Evolutionary conservation across 2,888 invertebrate species (phyloP).

Genomic region (Euplexia lucipara): DNA sequence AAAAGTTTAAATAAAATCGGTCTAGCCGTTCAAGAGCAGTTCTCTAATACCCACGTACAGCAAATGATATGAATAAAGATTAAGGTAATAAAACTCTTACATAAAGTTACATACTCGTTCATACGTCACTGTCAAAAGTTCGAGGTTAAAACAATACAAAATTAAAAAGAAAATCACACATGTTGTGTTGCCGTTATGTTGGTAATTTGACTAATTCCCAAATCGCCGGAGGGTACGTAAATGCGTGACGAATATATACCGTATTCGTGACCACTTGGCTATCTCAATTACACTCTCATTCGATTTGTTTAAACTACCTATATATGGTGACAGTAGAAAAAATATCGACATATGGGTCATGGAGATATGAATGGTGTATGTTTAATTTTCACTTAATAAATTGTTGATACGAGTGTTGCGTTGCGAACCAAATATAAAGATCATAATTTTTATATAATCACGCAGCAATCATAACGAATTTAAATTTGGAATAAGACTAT

Average conservation of each 20-base stretch:
- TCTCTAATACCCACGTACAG: no score
- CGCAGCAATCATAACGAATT: not conserved
- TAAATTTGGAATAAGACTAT: slow-evolving; percentile 11
- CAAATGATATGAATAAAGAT: no score
- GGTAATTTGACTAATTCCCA: slow-evolving; percentile 75
- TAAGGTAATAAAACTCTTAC: slow-evolving; percentile 37
- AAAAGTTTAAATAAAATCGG: no score
- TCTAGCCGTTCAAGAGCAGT: no score
- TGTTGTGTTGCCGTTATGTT: slow-evolving; percentile 74
- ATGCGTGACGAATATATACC: slow-evolving; percentile 68
- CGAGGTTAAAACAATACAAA: slow-evolving; percentile 52
- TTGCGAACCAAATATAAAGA: not conserved
- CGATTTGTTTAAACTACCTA: slow-evolving; percentile 67
- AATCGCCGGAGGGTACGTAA: slow-evolving; percentile 71
- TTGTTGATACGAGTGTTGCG: slow-evolving; percentile 14
- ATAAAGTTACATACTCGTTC: slow-evolving; percentile 18
- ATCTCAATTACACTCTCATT: slow-evolving; percentile 73
- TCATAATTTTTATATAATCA: not conserved
- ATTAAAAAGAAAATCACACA: slow-evolving; percentile 56
- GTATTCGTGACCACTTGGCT: slow-evolving; percentile 78
- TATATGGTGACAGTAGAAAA: slow-evolving; percentile 67
- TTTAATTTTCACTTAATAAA: slow-evolving; percentile 45
- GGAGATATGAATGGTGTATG: slow-evolving; percentile 36
- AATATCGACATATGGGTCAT: slow-evolving; percentile 66
- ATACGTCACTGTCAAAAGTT: slow-evolving; percentile 51